These are phyloP conservation scores for Colletes collaris DNA, from an alignment of 2,888 invertebrate species.

Conservation along the genomic window DNA sequence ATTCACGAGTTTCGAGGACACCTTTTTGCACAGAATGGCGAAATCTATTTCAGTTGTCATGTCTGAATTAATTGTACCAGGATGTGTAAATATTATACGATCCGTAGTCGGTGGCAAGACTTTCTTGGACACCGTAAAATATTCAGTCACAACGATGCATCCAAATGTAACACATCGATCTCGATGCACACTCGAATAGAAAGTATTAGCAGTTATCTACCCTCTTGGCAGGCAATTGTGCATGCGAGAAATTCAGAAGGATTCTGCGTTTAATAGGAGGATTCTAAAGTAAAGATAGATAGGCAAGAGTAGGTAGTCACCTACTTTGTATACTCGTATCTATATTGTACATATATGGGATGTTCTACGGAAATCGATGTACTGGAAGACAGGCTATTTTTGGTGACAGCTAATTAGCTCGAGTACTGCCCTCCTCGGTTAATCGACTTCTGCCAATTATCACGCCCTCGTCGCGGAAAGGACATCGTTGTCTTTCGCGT, in stretches of 20 bases:
- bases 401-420: conserved; percentile 24
- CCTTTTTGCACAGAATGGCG: neutral
- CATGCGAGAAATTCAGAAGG: conserved; percentile 64
- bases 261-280: conserved; percentile 54
- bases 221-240: conserved; percentile 64
- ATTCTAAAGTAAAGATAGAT: conserved; percentile 62
- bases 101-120: no score
- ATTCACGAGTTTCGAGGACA: conserved; percentile 34
- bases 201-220: conserved; percentile 52
- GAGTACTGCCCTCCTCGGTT: conserved; percentile 5
- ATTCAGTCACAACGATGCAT: conserved; percentile 51
- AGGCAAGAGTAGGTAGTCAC: conserved; percentile 59
- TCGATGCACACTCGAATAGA: conserved; percentile 42
- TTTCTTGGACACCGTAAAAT: neutral
- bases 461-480: neutral
- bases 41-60: no score
- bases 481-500: no score
- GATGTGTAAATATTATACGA: no score
- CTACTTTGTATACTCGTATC: conserved; percentile 59
- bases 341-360: conserved; percentile 57
- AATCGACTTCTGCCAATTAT: neutral
- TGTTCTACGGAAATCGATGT: conserved; percentile 64
- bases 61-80: no score
- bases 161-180: conserved; percentile 38
- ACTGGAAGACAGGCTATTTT: conserved; percentile 47